phyloP scores from a whole-genome alignment of 2,888 invertebrate species.

The Aphodius granarius region DNA sequence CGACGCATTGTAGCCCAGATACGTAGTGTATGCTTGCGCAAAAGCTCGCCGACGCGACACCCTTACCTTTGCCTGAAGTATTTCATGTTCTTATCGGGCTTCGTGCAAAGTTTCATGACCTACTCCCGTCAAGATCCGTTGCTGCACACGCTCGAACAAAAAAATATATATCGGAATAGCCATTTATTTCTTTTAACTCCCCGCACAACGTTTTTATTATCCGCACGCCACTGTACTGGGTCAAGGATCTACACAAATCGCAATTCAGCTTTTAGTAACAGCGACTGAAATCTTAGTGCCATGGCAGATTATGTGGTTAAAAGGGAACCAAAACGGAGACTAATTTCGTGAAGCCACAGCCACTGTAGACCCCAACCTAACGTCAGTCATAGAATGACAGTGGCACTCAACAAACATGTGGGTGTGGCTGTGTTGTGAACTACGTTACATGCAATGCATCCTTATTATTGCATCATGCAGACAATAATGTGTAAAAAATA shows the following conservation, averaged over 20 bases:
- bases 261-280: background rate
- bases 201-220: background rate
- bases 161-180: background rate
- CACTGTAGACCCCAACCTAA: no score
- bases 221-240: background rate
- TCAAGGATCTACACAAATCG: background rate
- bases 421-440: no score
- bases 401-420: no score
- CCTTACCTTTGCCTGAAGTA: background rate
- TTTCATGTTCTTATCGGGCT: background rate
- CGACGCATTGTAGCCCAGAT: background rate
- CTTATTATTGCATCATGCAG: no score
- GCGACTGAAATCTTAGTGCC: no score
- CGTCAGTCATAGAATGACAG: no score
- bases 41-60: background rate
- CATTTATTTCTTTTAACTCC: background rate
- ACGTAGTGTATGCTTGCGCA: background rate
- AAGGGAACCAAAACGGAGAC: no score
- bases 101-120: background rate
- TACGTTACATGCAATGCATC: no score
- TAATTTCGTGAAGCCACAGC: no score
- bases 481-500: background rate
- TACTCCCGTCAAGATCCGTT: background rate
- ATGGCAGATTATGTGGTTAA: no score
- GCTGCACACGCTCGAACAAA: background rate